Conservation (phyloP, 1,140 invertebrate species). For the Camponotus pennsylvanicus region DNA sequence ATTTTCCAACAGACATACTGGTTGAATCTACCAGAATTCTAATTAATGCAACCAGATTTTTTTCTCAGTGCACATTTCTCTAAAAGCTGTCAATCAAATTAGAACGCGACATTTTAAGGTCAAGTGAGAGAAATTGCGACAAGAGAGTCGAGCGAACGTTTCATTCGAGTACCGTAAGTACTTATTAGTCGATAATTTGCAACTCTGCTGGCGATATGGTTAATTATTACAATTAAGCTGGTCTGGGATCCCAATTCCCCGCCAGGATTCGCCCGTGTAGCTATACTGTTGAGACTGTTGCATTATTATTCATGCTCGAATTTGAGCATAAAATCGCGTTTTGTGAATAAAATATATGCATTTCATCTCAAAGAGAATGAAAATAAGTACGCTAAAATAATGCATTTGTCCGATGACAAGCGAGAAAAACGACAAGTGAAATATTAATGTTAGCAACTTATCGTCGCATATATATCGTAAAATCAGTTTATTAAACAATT, state of each 20-base stretch:
- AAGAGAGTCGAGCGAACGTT: slow-evolving; percentile 4
- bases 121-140: slow-evolving; percentile 34
- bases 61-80: background rate
- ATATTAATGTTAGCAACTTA: background rate
- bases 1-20: too few relatives aligned
- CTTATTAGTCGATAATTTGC: slow-evolving; percentile 68
- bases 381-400: background rate
- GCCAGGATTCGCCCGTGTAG: slow-evolving; percentile 21
- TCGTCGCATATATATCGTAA: background rate
- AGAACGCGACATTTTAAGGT: slow-evolving; percentile 27
- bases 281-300: background rate
- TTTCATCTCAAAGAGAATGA: background rate
- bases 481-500: background rate
- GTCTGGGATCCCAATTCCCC: slow-evolving; percentile 18
- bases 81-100: slow-evolving; percentile 41
- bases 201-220: slow-evolving; percentile 27
- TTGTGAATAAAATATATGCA: background rate
- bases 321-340: background rate
- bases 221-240: slow-evolving; percentile 65
- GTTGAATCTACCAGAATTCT: too few relatives aligned
- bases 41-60: too few relatives aligned
- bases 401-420: too few relatives aligned
- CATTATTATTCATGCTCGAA: slow-evolving; percentile 18
- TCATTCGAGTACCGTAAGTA: slow-evolving; percentile 24
- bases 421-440: background rate